A percentile compares a stretch with the other conserved stretches of the same genome.
Conservation (phyloP, 2,797 vertebrate genomes). For the Neosilurus hyrtlii region DNA sequence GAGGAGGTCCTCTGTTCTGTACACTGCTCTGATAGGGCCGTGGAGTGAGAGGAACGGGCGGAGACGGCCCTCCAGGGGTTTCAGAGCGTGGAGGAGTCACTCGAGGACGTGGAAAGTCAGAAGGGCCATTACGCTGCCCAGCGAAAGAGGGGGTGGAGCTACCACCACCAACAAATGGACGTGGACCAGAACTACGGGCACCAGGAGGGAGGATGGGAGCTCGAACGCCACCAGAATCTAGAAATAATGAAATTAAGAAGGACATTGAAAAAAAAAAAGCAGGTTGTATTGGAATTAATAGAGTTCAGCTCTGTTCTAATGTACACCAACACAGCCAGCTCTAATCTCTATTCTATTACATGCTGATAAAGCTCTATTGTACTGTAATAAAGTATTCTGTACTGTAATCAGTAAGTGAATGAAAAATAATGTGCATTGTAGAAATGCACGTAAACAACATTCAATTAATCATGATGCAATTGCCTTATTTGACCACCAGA, state of each 20-base stretch:
- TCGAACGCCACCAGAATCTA: conserved; percentile 79
- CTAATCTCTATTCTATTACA: background rate
- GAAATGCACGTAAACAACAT: too few species aligned
- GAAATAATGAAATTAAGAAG: conserved; percentile 18
- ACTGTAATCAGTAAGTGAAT: background rate
- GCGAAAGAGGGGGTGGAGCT: conserved; percentile 65
- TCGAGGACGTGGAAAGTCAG: conserved; percentile 77
- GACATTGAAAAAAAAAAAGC: background rate
- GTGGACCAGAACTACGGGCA: conserved; percentile 75
- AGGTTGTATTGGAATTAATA: background rate
- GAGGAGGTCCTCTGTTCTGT: conserved; percentile 73
- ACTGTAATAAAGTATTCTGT: background rate
- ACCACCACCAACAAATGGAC: conserved; percentile 69
- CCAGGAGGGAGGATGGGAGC: conserved; percentile 82
- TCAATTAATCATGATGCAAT: too few species aligned
- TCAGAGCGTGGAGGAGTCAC: conserved; percentile 74
- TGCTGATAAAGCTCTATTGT: background rate
- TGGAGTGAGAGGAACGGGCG: conserved; percentile 85
- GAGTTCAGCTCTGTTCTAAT: background rate
- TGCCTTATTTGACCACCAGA: too few species aligned
- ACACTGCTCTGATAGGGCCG: conserved; percentile 72
- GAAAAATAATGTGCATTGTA: too few species aligned
- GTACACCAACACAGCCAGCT: too few species aligned
- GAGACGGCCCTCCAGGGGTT: conserved; percentile 75
- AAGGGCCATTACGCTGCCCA: conserved; percentile 66